Evolutionary conservation across 92 coral and sea anemone species (phyloP).

Genomic region (Umimayanthus chanpuru): DNA sequence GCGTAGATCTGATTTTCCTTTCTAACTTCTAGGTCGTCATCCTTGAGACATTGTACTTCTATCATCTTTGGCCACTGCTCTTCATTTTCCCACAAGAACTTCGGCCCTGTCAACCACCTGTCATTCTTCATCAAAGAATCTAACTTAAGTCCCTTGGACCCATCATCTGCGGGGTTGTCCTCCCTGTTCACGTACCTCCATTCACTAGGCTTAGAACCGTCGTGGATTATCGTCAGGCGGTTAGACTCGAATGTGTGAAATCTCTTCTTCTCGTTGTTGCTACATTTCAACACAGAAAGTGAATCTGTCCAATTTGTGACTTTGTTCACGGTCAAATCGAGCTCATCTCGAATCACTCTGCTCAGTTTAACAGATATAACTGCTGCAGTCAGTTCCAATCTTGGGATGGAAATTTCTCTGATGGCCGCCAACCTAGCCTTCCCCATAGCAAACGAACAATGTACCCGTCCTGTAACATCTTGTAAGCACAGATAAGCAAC

Average conservation of each 20-base stretch:
- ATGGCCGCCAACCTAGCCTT: constrained; percentile 51
- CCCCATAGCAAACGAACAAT: constrained; percentile 43
- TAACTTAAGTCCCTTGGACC: no score
- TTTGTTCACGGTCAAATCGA: constrained; percentile 30
- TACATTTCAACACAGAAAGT: constrained; percentile 32
- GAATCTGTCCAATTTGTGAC: constrained; percentile 39
- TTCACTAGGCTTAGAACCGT: constrained; percentile 3
- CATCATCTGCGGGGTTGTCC: constrained; percentile 32
- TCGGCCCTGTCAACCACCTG: no score
- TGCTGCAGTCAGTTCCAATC: no score
- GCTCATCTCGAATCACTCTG: constrained; percentile 31
- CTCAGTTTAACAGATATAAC: no score
- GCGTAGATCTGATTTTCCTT: no score
- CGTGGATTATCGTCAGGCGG: constrained; percentile 33
- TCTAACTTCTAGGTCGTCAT: constrained; percentile 51
- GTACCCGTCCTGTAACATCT: constrained; percentile 34
- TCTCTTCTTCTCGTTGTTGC: constrained; percentile 14
- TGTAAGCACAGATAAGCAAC: constrained; percentile 52
- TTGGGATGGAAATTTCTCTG: constrained; percentile 48
- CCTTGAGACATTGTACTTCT: constrained; percentile 42
- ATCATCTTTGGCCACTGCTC: constrained; percentile 45
- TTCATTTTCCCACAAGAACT: constrained; percentile 58
- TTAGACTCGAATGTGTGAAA: constrained; percentile 38
- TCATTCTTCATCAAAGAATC: no score
- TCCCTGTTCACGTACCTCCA: constrained; percentile 41